Evolutionary conservation across 2,797 vertebrate species (phyloP), one percentile per base, ranked within the genome.

Genomic region (Coccyzus lansbergi): DNA sequence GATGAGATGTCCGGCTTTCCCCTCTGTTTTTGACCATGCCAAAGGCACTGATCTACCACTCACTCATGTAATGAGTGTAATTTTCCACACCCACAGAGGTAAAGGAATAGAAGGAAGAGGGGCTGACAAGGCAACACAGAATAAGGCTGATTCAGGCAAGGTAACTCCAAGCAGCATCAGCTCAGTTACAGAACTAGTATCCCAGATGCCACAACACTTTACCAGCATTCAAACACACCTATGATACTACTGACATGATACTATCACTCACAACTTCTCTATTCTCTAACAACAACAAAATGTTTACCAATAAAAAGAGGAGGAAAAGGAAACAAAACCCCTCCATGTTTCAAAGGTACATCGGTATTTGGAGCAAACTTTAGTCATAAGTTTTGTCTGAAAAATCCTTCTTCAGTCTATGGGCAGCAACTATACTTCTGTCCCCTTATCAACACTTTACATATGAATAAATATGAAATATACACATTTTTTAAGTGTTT

Each of bases 151-250:
- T 16, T 4, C 24, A n/a, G 26, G 21, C 18, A 53, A 62, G 14
- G 16, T 46, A 65, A 79, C 90, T 44, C 52, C 53, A 75, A 82
- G 3, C 53, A 86, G 81, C 34, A 60, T 11, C 29, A 18, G 2
- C 25, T 52, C 65, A 70, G 33, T 4, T 33, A 52, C 1, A 56
- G 12, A 59, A 56, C 44, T 48, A 52, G 4, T 12, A 40, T n/a
- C 22, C 15, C 0, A 1, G n/a, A 5, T 7, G 3, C 19, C 8
- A 33, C 6, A 76, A 17, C 17, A 29, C 15, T n/a, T 67, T 0
- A 52, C 3, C 40, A 18, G 2, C 48, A 34, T 81, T 78, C 46
- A 53, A 18, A 60, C 46, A 49, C 20, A 60, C 5, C 49, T 46
- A 28, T 10, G 22, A 40, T 56, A 36, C 36, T 51, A 28, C 7